phyloP scores from a whole-genome alignment of 2,888 invertebrate genomes.

The Hesperia comma region DNA sequence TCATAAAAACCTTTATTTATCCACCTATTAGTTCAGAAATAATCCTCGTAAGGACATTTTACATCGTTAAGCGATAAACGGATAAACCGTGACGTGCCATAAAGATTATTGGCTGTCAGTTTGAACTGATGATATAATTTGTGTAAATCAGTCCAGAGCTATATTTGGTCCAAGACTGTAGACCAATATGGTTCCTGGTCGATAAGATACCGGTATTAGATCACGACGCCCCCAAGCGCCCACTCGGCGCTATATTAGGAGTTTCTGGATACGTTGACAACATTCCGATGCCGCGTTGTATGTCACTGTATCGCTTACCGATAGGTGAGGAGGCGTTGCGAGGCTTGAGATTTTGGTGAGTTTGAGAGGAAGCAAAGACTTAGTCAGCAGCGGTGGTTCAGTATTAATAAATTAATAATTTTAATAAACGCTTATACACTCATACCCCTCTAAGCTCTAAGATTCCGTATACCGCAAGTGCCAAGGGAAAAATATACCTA shows the following conservation, averaged over 20 bases:
- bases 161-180: slow-evolving; percentile 20
- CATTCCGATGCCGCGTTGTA: slow-evolving; percentile 40
- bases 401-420: too few species aligned
- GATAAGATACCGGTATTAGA: slow-evolving; percentile 39
- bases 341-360: too few species aligned
- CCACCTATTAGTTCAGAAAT: neutral
- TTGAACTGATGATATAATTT: slow-evolving; percentile 16
- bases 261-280: slow-evolving; percentile 43
- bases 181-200: slow-evolving; percentile 30
- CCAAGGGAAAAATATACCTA: too few species aligned
- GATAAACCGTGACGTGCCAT: slow-evolving; percentile 2
- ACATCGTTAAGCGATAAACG: neutral
- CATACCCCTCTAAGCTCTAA: too few species aligned
- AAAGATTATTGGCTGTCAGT: neutral
- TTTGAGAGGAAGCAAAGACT: too few species aligned
- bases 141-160: slow-evolving; percentile 22
- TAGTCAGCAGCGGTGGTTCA: too few species aligned
- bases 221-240: slow-evolving; percentile 47
- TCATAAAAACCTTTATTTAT: too few species aligned
- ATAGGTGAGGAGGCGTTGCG: too few species aligned
- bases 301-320: neutral
- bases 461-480: too few species aligned
- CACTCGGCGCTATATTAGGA: slow-evolving; percentile 48
- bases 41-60: neutral
- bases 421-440: too few species aligned